These are phyloP conservation scores for Rhinolophus ferrumequinum DNA, from an alignment of 2,113 vertebrate genomes.

Conservation along the genomic window DNA sequence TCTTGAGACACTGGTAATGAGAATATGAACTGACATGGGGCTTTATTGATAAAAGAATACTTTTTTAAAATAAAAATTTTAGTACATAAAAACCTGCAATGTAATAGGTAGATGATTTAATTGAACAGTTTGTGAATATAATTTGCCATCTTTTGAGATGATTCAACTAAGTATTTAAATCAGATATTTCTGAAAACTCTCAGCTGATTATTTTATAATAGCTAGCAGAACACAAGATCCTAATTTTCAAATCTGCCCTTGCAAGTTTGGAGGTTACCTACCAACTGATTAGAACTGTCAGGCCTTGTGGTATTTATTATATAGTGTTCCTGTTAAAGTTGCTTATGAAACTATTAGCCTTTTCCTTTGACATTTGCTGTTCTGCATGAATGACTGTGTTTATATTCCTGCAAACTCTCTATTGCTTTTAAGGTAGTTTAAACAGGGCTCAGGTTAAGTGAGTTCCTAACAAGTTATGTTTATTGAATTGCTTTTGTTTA, in stretches of 20 bases:
- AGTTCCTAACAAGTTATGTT: constrained; percentile 73
- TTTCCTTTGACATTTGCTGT: constrained; percentile 83
- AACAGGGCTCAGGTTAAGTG: constrained; percentile 73
- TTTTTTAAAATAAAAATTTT: background rate
- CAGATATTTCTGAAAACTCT: constrained; percentile 44
- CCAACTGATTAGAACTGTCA: constrained; percentile 80
- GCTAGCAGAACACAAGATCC: constrained; percentile 42
- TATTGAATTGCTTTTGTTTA: constrained; percentile 75
- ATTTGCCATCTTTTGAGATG: constrained; percentile 50
- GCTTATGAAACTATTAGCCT: constrained; percentile 80
- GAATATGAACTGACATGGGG: background rate
- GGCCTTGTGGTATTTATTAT: constrained; percentile 68
- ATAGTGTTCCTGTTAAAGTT: constrained; percentile 75
- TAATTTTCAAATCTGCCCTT: constrained; percentile 70
- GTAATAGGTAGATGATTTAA: background rate
- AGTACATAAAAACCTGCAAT: background rate
- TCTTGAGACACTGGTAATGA: too few relatives aligned
- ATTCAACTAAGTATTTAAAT: constrained; percentile 64
- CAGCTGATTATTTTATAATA: constrained; percentile 68
- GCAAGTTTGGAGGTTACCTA: constrained; percentile 80
- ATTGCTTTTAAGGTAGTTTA: constrained; percentile 77
- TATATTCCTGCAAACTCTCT: constrained; percentile 60
- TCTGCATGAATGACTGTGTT: constrained; percentile 79
- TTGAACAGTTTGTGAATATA: background rate
- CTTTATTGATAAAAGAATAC: background rate